Percentiles rank a stretch among this genome's conserved stretches.
Evolutionary conservation across 2,888 invertebrate genomes (phyloP).

Genomic region (Arctia plantaginis): DNA sequence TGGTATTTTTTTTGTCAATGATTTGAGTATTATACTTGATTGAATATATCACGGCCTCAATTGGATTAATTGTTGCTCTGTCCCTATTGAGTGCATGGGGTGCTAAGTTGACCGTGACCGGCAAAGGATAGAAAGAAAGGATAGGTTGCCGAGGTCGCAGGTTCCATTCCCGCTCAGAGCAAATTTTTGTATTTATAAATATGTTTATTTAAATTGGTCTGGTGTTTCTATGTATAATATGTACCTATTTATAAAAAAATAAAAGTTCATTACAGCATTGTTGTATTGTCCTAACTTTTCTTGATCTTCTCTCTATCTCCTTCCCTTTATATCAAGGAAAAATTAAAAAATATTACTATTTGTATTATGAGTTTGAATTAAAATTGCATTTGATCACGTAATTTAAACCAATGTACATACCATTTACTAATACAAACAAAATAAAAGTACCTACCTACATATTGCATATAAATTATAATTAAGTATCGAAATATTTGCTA

Average conservation of each 20-base stretch:
- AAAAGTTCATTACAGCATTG: neutral
- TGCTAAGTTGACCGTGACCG: neutral
- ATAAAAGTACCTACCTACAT: neutral
- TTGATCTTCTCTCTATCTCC: too few species aligned
- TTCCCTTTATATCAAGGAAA: too few species aligned
- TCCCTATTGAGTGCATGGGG: neutral
- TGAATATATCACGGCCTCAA: neutral
- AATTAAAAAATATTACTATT: too few species aligned
- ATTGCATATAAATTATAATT: slow-evolving; percentile 8
- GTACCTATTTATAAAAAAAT: neutral
- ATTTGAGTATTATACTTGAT: neutral
- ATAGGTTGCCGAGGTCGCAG: too few species aligned
- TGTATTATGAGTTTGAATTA: too few species aligned
- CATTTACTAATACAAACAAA: neutral
- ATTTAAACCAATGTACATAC: neutral
- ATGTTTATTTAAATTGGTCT: neutral
- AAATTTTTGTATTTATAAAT: neutral
- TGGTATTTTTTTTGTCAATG: neutral
- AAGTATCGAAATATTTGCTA: slow-evolving; percentile 18
- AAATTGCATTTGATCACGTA: neutral
- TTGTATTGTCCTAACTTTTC: neutral
- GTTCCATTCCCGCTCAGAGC: neutral
- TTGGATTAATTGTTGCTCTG: neutral
- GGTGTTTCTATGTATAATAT: neutral
- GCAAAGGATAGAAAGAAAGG: neutral